Evolutionary conservation across 2,888 invertebrate species (phyloP), one percentile per base, ranked within the genome.

Genomic region (Lamproptera curius): DNA sequence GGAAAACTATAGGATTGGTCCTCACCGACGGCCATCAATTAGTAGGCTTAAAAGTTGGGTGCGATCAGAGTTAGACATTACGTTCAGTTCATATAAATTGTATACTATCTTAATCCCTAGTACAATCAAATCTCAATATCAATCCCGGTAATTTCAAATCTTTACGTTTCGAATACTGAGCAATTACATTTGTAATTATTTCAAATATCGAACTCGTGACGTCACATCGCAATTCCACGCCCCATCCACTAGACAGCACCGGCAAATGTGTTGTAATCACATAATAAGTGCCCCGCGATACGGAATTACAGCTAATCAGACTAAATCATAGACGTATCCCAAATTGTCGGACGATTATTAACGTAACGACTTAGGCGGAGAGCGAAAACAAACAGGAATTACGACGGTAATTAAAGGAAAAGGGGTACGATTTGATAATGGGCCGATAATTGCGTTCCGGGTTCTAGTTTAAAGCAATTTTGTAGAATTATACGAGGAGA

Each of bases 401-500:
- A 62, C 67, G 71, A n/a, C 2, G 75, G 77, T 83, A 86, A 86
- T 86, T 85, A 86, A 85, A 81, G 83, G 81, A 49, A 31, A 86
- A 85, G 79, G 83, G 84, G 79, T 83, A 75, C 73, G 65, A 74
- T 75, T 76, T 79, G 72, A 80, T 85, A 85, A 85, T 85, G 69
- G 76, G 54, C 62, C 66, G 75, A 83, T 85, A 85, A 85, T 85
- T 81, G 73, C 61, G 71, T 76, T 70, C 65, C 59, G 63, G 59
- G 62, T n/a, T 61, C 63, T 62, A 61, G 65, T 67, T 65, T 71
- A 63, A 61, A 69, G 73, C 81, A 85, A 84, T 84, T 84, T 82
- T 73, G 73, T 82, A 68, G 69, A 72, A 83, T 83, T 83, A 84
- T 76, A 68, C 68, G 58, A 59, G 51, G 77, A 73, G 66, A 73